phyloP scores from a whole-genome alignment of 2,888 invertebrate genomes.

The Rhingia campestris region DNA sequence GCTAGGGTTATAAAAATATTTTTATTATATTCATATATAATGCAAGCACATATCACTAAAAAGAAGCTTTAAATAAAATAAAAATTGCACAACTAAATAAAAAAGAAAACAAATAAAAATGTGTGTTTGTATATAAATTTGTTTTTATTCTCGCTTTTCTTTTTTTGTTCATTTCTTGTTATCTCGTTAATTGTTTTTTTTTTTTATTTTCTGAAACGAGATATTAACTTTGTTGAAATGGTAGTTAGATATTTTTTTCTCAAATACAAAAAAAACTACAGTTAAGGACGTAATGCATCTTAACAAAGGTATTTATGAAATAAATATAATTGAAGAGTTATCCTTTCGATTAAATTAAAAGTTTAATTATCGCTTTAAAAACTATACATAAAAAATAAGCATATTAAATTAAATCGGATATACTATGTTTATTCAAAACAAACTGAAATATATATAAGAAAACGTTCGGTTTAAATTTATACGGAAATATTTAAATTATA shows the following conservation, averaged over 20 bases:
- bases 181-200: neutral
- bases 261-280: slow-evolving; percentile 17
- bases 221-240: slow-evolving; percentile 49
- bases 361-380: slow-evolving; percentile 26
- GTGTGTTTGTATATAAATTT: slow-evolving; percentile 53
- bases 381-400: slow-evolving; percentile 59
- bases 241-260: slow-evolving; percentile 12
- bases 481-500: slow-evolving; percentile 22
- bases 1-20: slow-evolving; percentile 22
- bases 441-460: slow-evolving; percentile 7
- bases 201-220: slow-evolving; percentile 12
- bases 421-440: slow-evolving; percentile 38
- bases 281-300: slow-evolving; percentile 66
- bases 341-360: slow-evolving; percentile 44
- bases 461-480: slow-evolving; percentile 13
- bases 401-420: slow-evolving; percentile 48
- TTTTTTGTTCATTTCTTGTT: neutral
- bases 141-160: slow-evolving; percentile 43
- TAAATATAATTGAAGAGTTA: slow-evolving; percentile 70
- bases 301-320: slow-evolving; percentile 68
- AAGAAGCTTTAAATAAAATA: slow-evolving; percentile 37
- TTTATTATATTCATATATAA: slow-evolving; percentile 13
- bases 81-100: slow-evolving; percentile 47
- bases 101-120: slow-evolving; percentile 33
- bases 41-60: slow-evolving; percentile 1